Evolutionary conservation across 2,888 invertebrate genomes (phyloP), one percentile per base, ranked within the genome.

Genomic region (Ophion obscuratus): DNA sequence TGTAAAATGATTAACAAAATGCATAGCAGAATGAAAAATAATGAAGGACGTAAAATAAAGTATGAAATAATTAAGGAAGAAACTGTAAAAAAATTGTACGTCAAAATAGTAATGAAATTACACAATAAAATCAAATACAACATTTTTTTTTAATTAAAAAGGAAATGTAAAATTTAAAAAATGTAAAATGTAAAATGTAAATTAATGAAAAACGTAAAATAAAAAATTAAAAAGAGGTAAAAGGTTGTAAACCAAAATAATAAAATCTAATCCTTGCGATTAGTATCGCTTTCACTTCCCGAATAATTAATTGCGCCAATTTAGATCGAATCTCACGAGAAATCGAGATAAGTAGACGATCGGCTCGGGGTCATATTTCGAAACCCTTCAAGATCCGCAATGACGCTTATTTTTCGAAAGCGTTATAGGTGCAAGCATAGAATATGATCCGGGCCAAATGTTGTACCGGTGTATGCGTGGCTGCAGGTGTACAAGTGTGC

Each of bases 391-490:
- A 86, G 77, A 71, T 64, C 62, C 57, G 85, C 87, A 88, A 85
- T 81, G 86, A 84, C 66, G 78, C 74, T 83, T 77, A 81, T 81
- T 88, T 91, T 88, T 83, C 88, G 89, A 89, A 88, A 91, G 84
- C 61, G 47, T 73, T 61, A 73, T 76, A 80, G 71, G 77, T 77
- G 61, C 53, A 62, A 62, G 78, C 85, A 87, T 88, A 53, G 53
- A 90, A 90, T 89, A 91, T 88, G 87, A 89, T 89, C 85, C 86
- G 86, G 86, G 89, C 88, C 88, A 89, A 92, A 89, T 85, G 61
- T 66, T 67, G 73, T 77, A 53, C 44, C 11, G 17, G 36, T 27
- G 24, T 64, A 59, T 77, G 70, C 20, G 77, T 68, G 64, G 71
- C 3, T 67, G 44, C 61, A 44, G 53, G 68, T 76, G 74, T 74